Evolutionary conservation across 2,113 vertebrate genomes (phyloP).

Genomic region (Perca fluviatilis): DNA sequence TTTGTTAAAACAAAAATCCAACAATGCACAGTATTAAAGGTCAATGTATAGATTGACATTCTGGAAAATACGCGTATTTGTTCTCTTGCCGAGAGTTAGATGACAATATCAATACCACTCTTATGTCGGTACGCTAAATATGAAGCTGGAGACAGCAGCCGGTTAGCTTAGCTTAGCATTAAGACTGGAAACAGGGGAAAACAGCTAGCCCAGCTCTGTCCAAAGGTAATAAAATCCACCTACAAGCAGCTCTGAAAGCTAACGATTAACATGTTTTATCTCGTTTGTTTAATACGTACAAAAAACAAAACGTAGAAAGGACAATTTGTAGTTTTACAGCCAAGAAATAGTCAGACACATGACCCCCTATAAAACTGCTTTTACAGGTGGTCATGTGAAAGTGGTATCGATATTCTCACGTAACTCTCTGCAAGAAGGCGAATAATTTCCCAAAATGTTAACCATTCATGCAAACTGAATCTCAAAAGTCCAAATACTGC

Average conservation of each 20-base stretch:
- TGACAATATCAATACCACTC: too few species aligned
- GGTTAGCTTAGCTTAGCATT: too few species aligned
- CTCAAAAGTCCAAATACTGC: not conserved
- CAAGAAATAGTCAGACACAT: not conserved
- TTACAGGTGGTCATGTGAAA: not conserved
- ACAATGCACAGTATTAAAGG: not conserved
- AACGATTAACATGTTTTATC: not conserved
- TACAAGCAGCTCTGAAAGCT: too few species aligned
- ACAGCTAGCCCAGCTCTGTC: too few species aligned
- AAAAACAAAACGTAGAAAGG: not conserved
- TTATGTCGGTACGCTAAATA: not conserved
- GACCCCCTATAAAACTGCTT: not conserved
- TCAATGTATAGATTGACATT: not conserved
- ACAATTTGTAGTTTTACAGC: not conserved
- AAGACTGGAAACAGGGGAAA: too few species aligned
- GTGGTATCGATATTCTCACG: not conserved
- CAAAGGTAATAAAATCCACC: too few species aligned
- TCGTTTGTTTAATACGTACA: not conserved
- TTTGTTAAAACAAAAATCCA: not conserved
- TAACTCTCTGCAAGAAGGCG: not conserved
- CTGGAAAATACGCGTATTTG: not conserved
- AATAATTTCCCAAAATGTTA: not conserved
- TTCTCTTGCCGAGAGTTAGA: not conserved
- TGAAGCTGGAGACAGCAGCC: not conserved
- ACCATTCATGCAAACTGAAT: not conserved